Percentiles rank a stretch among this genome's conserved stretches.
Evolutionary conservation across 2,797 vertebrate genomes (phyloP).

Genomic region (Passerculus sandwichensis): DNA sequence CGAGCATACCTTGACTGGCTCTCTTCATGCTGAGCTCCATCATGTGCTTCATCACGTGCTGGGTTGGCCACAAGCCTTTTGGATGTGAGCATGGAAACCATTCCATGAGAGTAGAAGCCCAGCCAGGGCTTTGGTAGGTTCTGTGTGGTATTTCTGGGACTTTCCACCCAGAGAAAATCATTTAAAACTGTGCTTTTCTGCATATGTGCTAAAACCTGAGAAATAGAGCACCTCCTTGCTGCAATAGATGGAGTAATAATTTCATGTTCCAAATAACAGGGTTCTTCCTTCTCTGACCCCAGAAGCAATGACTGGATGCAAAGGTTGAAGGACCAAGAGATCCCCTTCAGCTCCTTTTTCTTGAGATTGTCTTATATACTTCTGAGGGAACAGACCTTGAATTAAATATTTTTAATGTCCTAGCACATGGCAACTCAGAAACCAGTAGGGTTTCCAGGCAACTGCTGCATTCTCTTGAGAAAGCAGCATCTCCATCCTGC

Average conservation of each 20-base stretch:
- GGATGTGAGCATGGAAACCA: neutral
- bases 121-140: neutral
- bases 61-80: neutral
- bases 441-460: neutral
- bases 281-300: neutral
- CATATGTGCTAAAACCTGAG: neutral
- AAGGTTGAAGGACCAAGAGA: neutral
- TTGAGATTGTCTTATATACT: neutral
- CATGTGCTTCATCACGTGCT: neutral
- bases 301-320: neutral
- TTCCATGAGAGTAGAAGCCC: neutral
- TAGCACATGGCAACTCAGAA: neutral
- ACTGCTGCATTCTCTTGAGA: neutral
- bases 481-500: neutral
- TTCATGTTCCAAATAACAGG: neutral
- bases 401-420: neutral
- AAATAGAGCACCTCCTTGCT: neutral
- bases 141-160: neutral
- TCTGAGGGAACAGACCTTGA: neutral
- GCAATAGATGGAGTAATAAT: neutral
- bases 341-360: neutral
- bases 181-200: neutral
- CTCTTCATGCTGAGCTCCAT: neutral
- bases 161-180: neutral
- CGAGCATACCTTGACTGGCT: neutral